Percentiles rank a stretch among this genome's conserved stretches.
These are phyloP conservation scores for Notospermus geniculatus DNA, from an alignment of 1,140 invertebrate species.

Conservation along the genomic window DNA sequence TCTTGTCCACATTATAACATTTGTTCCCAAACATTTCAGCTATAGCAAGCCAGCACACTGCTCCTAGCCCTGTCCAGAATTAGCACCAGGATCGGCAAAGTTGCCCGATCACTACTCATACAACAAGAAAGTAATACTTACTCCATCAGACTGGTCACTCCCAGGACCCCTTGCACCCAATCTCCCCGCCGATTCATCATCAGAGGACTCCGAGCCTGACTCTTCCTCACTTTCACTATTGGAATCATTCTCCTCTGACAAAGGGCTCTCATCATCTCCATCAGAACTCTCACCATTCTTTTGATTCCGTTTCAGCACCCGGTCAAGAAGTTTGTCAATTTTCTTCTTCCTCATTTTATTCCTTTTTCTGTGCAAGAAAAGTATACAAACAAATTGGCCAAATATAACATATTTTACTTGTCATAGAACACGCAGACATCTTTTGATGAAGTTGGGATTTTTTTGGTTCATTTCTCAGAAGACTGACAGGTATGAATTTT, in stretches of 20 bases:
- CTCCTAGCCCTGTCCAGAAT: too few species aligned
- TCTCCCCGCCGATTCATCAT: not conserved
- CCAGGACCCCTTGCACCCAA: not conserved
- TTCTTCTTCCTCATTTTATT: constrained; percentile 38
- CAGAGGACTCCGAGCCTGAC: not conserved
- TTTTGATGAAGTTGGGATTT: too few species aligned
- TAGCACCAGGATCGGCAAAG: too few species aligned
- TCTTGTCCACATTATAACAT: too few species aligned
- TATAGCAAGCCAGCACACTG: too few species aligned
- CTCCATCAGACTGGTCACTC: not conserved
- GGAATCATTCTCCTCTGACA: constrained; percentile 21
- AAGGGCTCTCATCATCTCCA: constrained; percentile 12
- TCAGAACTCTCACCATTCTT: not conserved
- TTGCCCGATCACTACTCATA: too few species aligned
- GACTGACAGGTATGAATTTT: too few species aligned
- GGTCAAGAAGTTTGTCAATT: constrained; percentile 38
- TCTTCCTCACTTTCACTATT: constrained; percentile 13
- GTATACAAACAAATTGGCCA: too few species aligned
- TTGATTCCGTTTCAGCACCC: constrained; percentile 19
- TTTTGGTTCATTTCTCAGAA: too few species aligned
- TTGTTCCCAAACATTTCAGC: too few species aligned
- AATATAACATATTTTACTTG: too few species aligned
- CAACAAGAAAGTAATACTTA: not conserved
- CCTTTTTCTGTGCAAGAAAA: constrained; percentile 20
- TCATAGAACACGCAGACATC: too few species aligned